Evolutionary conservation across 2,113 vertebrate species (phyloP), one percentile per base, ranked within the genome.

Genomic region (Ornithorhynchus anatinus): DNA sequence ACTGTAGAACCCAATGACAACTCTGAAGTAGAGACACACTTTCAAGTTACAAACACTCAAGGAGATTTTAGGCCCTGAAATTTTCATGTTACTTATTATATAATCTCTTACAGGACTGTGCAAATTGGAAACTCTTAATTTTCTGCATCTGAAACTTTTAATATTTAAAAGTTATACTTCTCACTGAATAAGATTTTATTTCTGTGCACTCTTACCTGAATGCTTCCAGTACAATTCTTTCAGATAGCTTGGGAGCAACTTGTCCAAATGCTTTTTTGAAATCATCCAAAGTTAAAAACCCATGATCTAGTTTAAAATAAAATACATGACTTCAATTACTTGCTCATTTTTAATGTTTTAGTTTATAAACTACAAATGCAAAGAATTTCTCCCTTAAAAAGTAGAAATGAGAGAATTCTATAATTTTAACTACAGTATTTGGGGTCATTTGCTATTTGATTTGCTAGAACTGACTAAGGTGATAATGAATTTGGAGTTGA

Each of bases 271-370:
- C 85, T 72, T 77, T 90, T 63, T 85, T 84, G 79, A 95, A 94
- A 84, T 94, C 91, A 71, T 94, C 88, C 58, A 91, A 72, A 53
- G 90, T 91, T 47, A 95, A 85, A 89, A 93, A 93, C 42, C 86
- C 84, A 77, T 63, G 90, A 64, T 85, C 85, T 95, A 85, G 43
- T 74, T 54, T 43, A 81, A 74, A 48, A 62, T n/a, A 69, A 53
- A 47, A 82, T 51, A 36, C 29, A 31, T 71, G 71, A 61, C 51
- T 11, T 73, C 42, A 22, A 10, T 78, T 57, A 29, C 10, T 27
- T 67, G 43, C 38, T 20, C 10, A 50, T 77, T 47, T 3, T 0
- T 0, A 0, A n/a, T 7, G n/a, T 33, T 10, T 9, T 37, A 50
- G 3, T 39, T 51, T 20, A 2, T 22, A 54, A 56, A 63, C n/a